These are phyloP conservation scores for Lepidocyrtoides sp. DNA, from an alignment of 2,888 invertebrate genomes.

Conservation along the genomic window DNA sequence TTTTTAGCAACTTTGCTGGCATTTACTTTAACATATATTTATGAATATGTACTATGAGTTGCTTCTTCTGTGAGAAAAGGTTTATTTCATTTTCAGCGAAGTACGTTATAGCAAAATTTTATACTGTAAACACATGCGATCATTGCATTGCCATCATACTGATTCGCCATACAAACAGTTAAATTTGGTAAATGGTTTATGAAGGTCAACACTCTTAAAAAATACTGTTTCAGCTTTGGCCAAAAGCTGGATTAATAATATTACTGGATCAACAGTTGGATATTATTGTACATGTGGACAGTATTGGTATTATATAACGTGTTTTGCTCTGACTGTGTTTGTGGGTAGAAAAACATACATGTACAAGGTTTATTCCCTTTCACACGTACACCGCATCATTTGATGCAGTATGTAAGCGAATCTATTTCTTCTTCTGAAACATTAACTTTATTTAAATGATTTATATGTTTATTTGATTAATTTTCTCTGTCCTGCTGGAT, in stretches of 20 bases:
- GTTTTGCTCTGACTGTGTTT: no score
- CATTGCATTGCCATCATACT: no score
- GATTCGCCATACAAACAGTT: not conserved
- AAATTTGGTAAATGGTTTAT: slow-evolving; percentile 22
- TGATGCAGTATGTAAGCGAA: no score
- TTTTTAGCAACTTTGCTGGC: no score
- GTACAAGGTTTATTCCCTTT: no score
- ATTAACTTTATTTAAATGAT: not conserved
- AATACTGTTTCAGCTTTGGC: not conserved
- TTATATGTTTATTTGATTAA: not conserved
- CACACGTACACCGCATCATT: not conserved
- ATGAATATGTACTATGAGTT: no score
- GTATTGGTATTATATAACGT: no score
- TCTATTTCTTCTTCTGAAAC: not conserved
- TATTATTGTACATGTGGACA: not conserved
- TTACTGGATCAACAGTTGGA: slow-evolving; percentile 8
- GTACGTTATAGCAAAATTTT: no score
- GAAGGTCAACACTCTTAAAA: not conserved
- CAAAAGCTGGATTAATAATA: not conserved
- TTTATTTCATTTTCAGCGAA: no score
- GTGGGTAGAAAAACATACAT: not conserved
- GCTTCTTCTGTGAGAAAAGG: no score
- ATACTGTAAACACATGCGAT: no score
- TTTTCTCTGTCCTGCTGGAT: not conserved
- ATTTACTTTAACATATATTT: no score